phyloP scores from a whole-genome alignment of 2,888 invertebrate species.

The Drosophila dives region DNA sequence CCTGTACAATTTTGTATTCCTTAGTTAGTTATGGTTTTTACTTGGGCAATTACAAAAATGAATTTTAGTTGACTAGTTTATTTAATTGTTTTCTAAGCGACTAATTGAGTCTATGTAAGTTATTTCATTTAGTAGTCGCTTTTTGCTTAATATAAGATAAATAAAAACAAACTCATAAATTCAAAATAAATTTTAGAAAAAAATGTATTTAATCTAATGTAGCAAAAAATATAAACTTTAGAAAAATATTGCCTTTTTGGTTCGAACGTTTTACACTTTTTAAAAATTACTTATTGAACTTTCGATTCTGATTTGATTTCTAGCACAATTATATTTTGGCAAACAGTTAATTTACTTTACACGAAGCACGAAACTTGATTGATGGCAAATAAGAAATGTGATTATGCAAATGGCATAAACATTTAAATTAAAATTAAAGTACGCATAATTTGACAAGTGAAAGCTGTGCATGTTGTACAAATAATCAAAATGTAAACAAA shows the following conservation, averaged over 20 bases:
- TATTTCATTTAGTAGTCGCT: too few relatives aligned
- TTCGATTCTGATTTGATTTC: constrained; percentile 10
- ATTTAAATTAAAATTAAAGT: constrained; percentile 60
- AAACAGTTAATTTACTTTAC: constrained; percentile 10
- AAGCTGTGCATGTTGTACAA: constrained; percentile 3
- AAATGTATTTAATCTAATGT: too few relatives aligned
- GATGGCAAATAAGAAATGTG: background rate
- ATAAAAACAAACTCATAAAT: too few relatives aligned
- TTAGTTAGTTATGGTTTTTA: background rate
- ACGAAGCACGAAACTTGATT: constrained; percentile 7
- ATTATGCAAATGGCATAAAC: constrained; percentile 37
- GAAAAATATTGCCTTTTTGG: too few relatives aligned
- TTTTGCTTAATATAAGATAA: too few relatives aligned
- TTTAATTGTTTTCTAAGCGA: background rate
- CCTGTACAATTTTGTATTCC: background rate
- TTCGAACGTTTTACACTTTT: background rate
- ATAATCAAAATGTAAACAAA: constrained; percentile 16
- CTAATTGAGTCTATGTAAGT: too few relatives aligned
- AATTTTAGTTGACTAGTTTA: background rate
- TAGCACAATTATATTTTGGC: constrained; percentile 41
- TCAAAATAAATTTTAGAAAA: too few relatives aligned
- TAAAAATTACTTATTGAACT: constrained; percentile 14
- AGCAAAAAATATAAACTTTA: too few relatives aligned
- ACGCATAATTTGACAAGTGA: constrained; percentile 32
- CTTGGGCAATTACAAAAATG: background rate